Conservation (phyloP, 2,888 invertebrate genomes). For the Zygothrica quintamaculata region DNA sequence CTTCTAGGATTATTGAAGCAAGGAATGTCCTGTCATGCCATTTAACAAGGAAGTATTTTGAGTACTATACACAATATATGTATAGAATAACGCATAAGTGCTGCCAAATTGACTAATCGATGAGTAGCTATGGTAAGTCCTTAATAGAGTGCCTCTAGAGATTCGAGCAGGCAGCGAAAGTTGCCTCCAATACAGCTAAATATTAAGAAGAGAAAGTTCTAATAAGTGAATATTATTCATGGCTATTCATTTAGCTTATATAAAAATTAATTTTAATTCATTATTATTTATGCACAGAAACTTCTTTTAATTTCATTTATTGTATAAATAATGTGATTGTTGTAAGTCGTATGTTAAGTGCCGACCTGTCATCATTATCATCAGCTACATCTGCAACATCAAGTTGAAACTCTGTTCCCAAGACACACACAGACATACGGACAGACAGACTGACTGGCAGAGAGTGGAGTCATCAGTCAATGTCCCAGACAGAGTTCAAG, state of each 20-base stretch:
- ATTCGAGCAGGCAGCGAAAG: too few species aligned
- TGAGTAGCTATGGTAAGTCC: too few species aligned
- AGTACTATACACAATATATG: too few species aligned
- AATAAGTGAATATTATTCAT: too few species aligned
- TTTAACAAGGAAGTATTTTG: not conserved
- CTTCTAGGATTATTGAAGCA: slow-evolving; percentile 2
- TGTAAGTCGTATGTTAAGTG: slow-evolving; percentile 57
- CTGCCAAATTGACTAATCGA: too few species aligned
- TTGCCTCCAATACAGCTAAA: too few species aligned
- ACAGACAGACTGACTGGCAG: slow-evolving; percentile 7
- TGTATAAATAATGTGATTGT: slow-evolving; percentile 50
- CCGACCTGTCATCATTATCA: slow-evolving; percentile 42
- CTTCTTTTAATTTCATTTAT: slow-evolving; percentile 24
- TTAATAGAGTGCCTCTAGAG: too few species aligned
- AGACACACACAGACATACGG: not conserved
- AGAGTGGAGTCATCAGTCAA: slow-evolving; percentile 70
- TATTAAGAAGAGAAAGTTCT: too few species aligned
- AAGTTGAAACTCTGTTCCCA: not conserved
- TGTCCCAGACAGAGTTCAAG: slow-evolving; percentile 49
- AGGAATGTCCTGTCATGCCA: not conserved
- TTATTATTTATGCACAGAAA: not conserved
- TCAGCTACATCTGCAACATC: not conserved
- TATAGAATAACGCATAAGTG: too few species aligned
- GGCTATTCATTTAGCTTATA: not conserved
- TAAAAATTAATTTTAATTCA: not conserved